Base-by-base conservation (phyloP, 2,113 vertebrate species). In the Mellivora capensis region DNA sequence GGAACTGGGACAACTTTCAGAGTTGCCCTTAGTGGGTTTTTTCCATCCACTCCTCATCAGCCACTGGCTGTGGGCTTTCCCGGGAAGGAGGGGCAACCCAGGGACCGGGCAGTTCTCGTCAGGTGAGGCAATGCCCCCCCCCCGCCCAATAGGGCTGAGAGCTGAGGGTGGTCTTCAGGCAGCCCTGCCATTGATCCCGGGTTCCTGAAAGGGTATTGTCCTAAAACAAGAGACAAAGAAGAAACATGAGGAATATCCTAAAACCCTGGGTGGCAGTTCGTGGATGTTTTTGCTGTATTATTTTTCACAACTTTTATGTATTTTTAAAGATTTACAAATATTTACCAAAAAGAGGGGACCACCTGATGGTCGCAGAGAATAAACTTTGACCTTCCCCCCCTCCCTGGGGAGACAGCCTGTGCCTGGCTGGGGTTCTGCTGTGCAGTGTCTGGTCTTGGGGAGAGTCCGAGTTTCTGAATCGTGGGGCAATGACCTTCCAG, bases 321-420 rank as follows among this genome's bases (percentile, higher is more conserved):
- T 34, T 79, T 31, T 39, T 49, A 71, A 86, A 49, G 47, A 61
- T 86, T 77, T 67, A 44, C n/a, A 44, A 44, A 18, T 39, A 39
- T 52, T 44, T 31, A 57, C 47, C 23, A 5, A 39, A 34, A 93
- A 7, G 59, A 37, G 44, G 4, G 27, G 44, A 14, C 1, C 47
- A 5, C 0, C 0, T 9, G 54, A 11, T 0, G 1, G 34, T 8
- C 0, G 0, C 47, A 39, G 79, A 31, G 59, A 61, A 18, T 3
- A 11, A 1, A 20, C 52, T 23, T 14, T 6, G 42, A 3, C 7
- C 74, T 23, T 59, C 20, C 4, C 27, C 11, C 81, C 7, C 59
- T 13, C 3, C n/a, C 18, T 10, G 7, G 59, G 80, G 7, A 34
- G 8, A 3, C 4, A 15, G 29, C n/a, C 25, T 14, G 20, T 7